These are phyloP conservation scores for Pterocles burchelli DNA, from an alignment of 2,113 vertebrate genomes.

Conservation along the genomic window DNA sequence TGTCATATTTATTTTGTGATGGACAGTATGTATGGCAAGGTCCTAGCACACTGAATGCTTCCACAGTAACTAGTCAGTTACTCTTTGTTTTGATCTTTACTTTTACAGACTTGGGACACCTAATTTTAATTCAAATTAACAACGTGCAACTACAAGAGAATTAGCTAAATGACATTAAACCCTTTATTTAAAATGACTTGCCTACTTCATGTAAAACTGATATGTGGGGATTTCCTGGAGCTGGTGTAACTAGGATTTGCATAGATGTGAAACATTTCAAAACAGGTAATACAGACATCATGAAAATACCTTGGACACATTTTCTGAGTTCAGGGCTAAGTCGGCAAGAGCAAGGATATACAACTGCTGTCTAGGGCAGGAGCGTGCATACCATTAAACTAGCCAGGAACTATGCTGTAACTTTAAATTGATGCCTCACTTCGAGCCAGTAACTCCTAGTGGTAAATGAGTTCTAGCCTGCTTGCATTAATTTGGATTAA, in stretches of 20 bases:
- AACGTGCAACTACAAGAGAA: background rate
- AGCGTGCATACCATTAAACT: background rate
- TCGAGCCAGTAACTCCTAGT: background rate
- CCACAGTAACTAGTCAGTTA: background rate
- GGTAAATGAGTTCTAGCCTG: background rate
- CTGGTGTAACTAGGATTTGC: background rate
- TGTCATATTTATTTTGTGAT: background rate
- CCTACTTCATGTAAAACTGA: background rate
- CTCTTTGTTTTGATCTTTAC: background rate
- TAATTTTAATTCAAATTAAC: background rate
- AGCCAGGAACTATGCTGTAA: background rate
- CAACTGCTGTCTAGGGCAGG: background rate
- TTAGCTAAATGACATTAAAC: background rate
- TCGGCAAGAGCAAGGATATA: background rate
- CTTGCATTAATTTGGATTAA: constrained; percentile 33
- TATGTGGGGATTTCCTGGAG: background rate
- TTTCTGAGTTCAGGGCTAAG: background rate
- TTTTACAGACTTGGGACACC: background rate
- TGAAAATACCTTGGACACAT: background rate
- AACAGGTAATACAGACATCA: background rate
- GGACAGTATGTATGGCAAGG: background rate
- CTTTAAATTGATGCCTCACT: background rate
- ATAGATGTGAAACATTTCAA: background rate
- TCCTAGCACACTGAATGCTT: background rate
- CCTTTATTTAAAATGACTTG: background rate